Base-by-base conservation (phyloP, 1,140 invertebrate genomes). In the Holotrichia oblita region DNA sequence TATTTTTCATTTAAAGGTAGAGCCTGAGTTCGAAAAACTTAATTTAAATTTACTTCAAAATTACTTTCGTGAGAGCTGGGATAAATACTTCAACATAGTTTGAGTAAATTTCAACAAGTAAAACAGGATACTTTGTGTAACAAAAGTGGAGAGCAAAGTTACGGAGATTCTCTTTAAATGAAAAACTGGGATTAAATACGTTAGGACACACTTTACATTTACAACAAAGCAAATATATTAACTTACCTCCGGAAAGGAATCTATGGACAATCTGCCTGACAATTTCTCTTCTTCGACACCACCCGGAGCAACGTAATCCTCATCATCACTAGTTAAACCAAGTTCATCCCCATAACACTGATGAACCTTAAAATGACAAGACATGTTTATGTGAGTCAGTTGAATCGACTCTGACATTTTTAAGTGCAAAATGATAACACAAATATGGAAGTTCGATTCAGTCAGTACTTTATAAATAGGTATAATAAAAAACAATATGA, bases 301-400 rank as follows among this genome's bases (percentile, higher is more conserved):
- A 22, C 84, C 83, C 74, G 90, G 87, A 17, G 89, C 87, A 40
- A 92, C 89, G 83, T 98, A 97, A 84, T 96, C 95, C 86, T 98
- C 96, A 87, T 98, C 97, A 86, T 97, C 96, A 12, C 95, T 96
- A 14, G 95, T 97, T 83, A 98, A 90, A 40, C 96, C 97, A 79
- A 98, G 88, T 87, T 98, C 96, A 83, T 96, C 95, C 61, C 97
- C 97, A 88, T 98, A 98, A 84, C 93, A 94, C 81, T 92, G 92
- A 87, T 97, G 96, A 78, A 97, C 94, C 87, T 92, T 79, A 73
- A 78, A 79, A 78, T 24, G 22, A 27, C 73, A 74, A 74, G 40
- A 64, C n/a, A 77, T 20, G 20, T 22, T 40, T 6, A 24, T n/a
- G 17, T 42, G 20, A 75, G 42, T 75, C n/a, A 41, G 6, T 75